Percentiles rank a stretch among this genome's conserved stretches.
These are phyloP conservation scores for Polydrusus pterygomalis DNA, from an alignment of 2,888 invertebrate genomes.

Conservation along the genomic window DNA sequence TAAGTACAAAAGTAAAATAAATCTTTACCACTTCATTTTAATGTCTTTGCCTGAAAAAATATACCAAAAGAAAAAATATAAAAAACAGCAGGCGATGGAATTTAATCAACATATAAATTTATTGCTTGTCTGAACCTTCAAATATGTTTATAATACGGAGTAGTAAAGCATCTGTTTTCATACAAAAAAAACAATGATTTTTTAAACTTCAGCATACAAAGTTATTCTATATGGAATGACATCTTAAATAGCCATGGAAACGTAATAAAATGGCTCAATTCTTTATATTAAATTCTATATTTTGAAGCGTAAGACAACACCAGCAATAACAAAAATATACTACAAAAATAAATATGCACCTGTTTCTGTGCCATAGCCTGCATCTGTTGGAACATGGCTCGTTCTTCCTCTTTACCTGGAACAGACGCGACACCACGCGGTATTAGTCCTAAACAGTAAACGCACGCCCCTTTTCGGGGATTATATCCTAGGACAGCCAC, in stretches of 20 bases:
- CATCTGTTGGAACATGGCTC: constrained; percentile 97
- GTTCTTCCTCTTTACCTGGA: constrained; percentile 96
- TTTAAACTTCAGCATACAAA: too few species aligned
- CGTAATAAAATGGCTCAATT: not conserved
- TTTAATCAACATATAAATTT: too few species aligned
- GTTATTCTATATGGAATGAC: too few species aligned
- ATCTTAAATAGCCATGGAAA: not conserved
- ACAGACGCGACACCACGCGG: constrained; percentile 68
- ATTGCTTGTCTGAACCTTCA: too few species aligned
- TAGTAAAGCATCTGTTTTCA: too few species aligned
- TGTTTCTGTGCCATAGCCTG: constrained; percentile 97
- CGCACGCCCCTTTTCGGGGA: constrained; percentile 29
- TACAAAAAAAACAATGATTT: too few species aligned
- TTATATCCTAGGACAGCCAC: constrained; percentile 30
- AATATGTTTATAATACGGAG: too few species aligned
- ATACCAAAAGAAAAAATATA: too few species aligned
- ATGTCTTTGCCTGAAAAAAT: too few species aligned
- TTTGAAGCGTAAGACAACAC: constrained; percentile 17
- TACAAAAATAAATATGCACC: constrained; percentile 76
- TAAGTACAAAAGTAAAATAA: too few species aligned
- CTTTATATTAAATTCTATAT: constrained; percentile 4
- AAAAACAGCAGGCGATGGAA: too few species aligned
- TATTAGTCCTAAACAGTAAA: constrained; percentile 62
- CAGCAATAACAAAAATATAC: constrained; percentile 36
- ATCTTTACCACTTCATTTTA: too few species aligned